Base-by-base conservation (phyloP, 2,113 vertebrate genomes). In the Cisticola juncidis region DNA sequence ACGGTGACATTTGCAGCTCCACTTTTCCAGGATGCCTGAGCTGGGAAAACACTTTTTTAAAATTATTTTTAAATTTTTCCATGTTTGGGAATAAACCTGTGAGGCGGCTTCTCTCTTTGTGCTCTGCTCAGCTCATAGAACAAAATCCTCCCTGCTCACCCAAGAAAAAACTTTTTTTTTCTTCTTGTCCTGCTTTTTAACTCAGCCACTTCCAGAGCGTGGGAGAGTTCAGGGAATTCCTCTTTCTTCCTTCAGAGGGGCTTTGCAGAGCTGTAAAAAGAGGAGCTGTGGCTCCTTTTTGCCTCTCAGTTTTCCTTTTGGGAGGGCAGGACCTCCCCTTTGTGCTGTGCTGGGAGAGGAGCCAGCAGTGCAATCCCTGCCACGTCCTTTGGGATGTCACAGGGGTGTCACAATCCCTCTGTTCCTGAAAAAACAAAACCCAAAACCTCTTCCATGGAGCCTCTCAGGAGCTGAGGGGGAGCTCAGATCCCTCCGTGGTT, bases 401-500 rank as follows among this genome's bases (percentile, higher is more conserved):
- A 29, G 72, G 18, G 60, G 4, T 74, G 65, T 51, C 81, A 56
- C 85, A 40, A 42, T 60, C 86, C 81, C 35, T 16, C 66, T 56
- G 51, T 9, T 47, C 87, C 73, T 23, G 7, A 28, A 33, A 18
- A 36, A 23, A 26, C n/a, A n/a, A 15, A 23, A 6, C 62, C 33
- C 33, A 14, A n/a, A 57, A 24, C 31, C 51, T 78, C 45, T 4
- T 76, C 19, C 33, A 3, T 2, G 3, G 28, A 86, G 91, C n/a
- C 36, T 22, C 28, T 62, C 47, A 2, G 2, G 66, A 50, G 78
- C n/a, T 21, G 80, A 53, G n/a, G n/a, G n/a, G n/a, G n/a, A n/a
- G 33, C 62, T 56, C 16, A 19, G 71, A 13, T 20, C 44, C 40
- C 51, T 16, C 2, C 0, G 1, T 5, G 60, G 5, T 3, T n/a